A percentile compares a stretch with the other conserved stretches of the same genome.
Conservation (phyloP, 2,888 invertebrate species). For the Lacanobia wlatinum region DNA sequence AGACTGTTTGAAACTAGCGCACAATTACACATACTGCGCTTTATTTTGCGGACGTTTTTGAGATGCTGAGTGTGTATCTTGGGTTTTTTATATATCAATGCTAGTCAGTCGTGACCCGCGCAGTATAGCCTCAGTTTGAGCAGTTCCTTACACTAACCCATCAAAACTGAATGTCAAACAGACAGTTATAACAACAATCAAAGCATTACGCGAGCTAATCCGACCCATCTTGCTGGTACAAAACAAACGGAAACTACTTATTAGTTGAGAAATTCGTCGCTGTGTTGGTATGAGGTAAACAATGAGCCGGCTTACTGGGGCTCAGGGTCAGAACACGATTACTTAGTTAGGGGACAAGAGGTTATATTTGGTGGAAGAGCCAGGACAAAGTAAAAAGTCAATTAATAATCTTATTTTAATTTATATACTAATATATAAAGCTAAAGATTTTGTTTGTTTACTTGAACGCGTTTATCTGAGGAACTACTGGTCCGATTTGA, state of each 20-base stretch:
- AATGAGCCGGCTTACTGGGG: conserved; percentile 51
- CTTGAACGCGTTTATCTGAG: too few relatives aligned
- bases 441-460: too few relatives aligned
- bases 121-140: not conserved
- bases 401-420: too few relatives aligned
- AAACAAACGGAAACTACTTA: conserved; percentile 65
- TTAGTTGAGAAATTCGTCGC: conserved; percentile 54
- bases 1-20: too few relatives aligned
- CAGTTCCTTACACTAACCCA: not conserved
- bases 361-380: conserved; percentile 11
- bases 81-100: too few relatives aligned
- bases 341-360: conserved; percentile 37
- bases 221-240: conserved; percentile 45
- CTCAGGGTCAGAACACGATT: conserved; percentile 44
- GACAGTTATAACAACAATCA: conserved; percentile 25
- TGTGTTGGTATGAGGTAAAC: conserved; percentile 58
- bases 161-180: conserved; percentile 4
- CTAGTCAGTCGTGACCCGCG: not conserved
- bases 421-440: too few relatives aligned
- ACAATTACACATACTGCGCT: too few relatives aligned
- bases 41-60: too few relatives aligned
- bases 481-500: too few relatives aligned
- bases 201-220: conserved; percentile 33
- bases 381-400: not conserved
- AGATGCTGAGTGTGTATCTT: too few relatives aligned